Base-by-base conservation (phyloP, 2,888 invertebrate species). In the Punctoribates punctum region DNA sequence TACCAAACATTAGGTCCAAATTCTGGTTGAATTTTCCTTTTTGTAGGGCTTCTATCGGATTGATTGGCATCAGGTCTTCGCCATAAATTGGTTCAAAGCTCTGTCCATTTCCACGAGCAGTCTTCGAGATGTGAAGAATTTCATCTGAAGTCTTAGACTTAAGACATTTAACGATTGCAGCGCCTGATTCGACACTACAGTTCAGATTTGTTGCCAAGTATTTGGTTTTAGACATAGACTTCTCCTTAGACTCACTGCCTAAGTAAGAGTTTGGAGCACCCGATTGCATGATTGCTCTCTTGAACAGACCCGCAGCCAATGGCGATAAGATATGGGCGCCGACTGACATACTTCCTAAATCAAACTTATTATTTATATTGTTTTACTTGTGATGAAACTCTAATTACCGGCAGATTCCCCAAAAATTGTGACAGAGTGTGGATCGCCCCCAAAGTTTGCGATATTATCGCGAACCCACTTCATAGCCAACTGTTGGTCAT, bases 361-460 rank as follows among this genome's bases (percentile, higher is more conserved):
- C 67, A 48, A 57, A 65, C 67, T 20, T 67, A 46, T 34, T 75
- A 46, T 29, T 34, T 38, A n/a, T 46, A 15, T n/a, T 34, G 17
- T 5, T 9, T 46, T 8, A 38, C 46, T 29, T 75, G 46, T 20
- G 67, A 67, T 46, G 8, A 72, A 75, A 6, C 11, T 4, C 23
- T n/a, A n/a, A n/a, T n/a, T 46, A 81, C 9, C 83, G 0, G 86
- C 85, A 76, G 85, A 85, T 79, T 86, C 86, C 5, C 86, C 86
- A 80, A 86, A 85, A 15, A 86, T 78, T 6, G 84, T 84, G 29
- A 84, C 83, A 62, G 82, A 83, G 42, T 81, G 78, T 2, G 82
- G 80, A 77, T 83, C 82, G 1, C 84, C 84, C 2, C 83, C 83
- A 73, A 83, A 82, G 2, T 74, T 38, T 42, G 81, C 81, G 74